phyloP scores from a whole-genome alignment of 2,888 invertebrate genomes.

The Anaspis maculata region DNA sequence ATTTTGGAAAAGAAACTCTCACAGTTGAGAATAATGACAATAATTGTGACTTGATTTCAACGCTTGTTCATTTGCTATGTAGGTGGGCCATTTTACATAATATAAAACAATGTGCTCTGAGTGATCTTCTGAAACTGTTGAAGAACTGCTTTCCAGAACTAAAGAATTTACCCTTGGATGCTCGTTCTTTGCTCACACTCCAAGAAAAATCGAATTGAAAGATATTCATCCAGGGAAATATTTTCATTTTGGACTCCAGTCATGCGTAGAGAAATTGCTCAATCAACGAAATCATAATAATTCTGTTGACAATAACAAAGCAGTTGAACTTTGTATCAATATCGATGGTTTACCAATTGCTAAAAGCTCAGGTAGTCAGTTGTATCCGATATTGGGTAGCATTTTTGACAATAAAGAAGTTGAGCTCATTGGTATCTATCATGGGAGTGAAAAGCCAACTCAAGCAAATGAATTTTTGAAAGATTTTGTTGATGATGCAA shows the following conservation, averaged over 20 bases:
- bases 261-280: background rate
- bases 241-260: background rate
- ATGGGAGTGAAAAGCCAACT: constrained; percentile 2
- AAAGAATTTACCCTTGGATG: background rate
- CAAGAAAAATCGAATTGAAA: background rate
- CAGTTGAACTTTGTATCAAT: constrained; percentile 3
- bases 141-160: background rate
- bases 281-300: background rate
- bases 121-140: background rate
- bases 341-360: constrained; percentile 8
- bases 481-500: constrained; percentile 4
- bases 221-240: background rate
- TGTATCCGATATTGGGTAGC: constrained; percentile 5
- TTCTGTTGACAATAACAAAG: background rate
- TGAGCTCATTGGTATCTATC: constrained; percentile 3
- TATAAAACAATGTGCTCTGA: background rate
- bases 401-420: constrained; percentile 3
- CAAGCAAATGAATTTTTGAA: constrained; percentile 3
- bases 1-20: background rate
- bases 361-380: constrained; percentile 2
- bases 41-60: background rate
- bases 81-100: background rate
- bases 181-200: background rate
- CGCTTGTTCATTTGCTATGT: background rate
- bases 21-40: background rate